Base-by-base conservation (phyloP, 2,113 vertebrate species). In the Potamarius usumacintae region DNA sequence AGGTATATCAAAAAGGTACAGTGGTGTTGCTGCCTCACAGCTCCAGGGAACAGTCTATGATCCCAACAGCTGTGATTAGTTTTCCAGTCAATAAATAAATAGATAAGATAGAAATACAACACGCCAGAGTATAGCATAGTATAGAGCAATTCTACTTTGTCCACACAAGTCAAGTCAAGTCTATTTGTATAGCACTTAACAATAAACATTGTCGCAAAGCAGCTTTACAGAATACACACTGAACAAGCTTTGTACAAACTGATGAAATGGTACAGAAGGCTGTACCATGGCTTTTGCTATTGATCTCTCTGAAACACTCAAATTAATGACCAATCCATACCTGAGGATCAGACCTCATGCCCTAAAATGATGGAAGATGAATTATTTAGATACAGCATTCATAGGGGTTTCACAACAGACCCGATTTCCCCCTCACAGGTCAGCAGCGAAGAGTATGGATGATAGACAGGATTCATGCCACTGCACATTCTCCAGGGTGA, bases 321-420 rank as follows among this genome's bases (percentile, higher is more conserved):
- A 95, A 95, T 96, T 93, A 94, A 95, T 91, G 94, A 96, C 95
- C 93, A 94, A 95, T 94, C 93, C n/a, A 89, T 87, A 93, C 86
- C 87, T 71, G 86, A 92, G 91, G 92, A 89, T 90, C 83, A 87
- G 90, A 89, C 81, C 92, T 89, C 69, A 65, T 81, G 67, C 88
- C 88, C 89, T 87, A 34, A 81, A 25, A 48, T 83, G 79, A 84
- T 79, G 81, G 82, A 90, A 53, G 88, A 90, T 30, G 72, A 87
- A 82, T 82, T 62, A 42, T 42, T 82, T 27, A 86, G 87, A 84
- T 27, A 50, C 17, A 30, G 71, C 50, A 22, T 85, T 7, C 25
- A 27, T 20, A 42, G 10, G 7, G 34, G 12, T 15, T n/a, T 34
- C 83, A 81, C 60, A 85, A 85, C 57, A 27, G 62, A 58, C 87